These are phyloP conservation scores for Sebastes dallii DNA, from an alignment of 2,797 vertebrate genomes.

Conservation along the genomic window DNA sequence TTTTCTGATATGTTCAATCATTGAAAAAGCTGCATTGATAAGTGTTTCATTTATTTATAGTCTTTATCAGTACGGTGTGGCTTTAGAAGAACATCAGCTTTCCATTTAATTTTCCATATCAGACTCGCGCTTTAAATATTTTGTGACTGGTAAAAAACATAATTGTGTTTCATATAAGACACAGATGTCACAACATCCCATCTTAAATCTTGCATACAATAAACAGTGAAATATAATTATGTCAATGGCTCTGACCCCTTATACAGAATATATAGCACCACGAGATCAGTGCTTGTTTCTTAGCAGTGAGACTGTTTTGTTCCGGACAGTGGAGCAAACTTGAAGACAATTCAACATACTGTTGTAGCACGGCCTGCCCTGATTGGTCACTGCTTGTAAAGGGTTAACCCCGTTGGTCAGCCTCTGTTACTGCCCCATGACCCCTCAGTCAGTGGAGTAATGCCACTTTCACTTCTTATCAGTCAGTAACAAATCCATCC, in stretches of 20 bases:
- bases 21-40: constrained; percentile 26
- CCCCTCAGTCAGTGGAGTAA: constrained; percentile 3
- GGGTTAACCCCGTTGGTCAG: not conserved
- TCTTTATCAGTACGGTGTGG: not conserved
- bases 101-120: not conserved
- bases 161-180: not conserved
- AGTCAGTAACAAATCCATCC: not conserved
- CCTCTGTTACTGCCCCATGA: not conserved
- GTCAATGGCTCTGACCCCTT: constrained; percentile 37
- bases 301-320: constrained; percentile 7
- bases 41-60: constrained; percentile 15
- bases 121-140: constrained; percentile 5
- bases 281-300: constrained; percentile 35
- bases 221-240: constrained; percentile 47
- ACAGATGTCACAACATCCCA: constrained; percentile 5
- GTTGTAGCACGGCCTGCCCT: not conserved
- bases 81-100: constrained; percentile 8
- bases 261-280: constrained; percentile 54
- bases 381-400: constrained; percentile 19
- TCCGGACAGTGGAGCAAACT: constrained; percentile 3
- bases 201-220: constrained; percentile 40
- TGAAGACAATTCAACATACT: not conserved
- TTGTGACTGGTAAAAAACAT: constrained; percentile 2
- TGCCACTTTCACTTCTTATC: constrained; percentile 1
- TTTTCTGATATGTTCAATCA: constrained; percentile 19